phyloP scores from a whole-genome alignment of 1,140 invertebrate genomes.

The Sarcophaga bullata region DNA sequence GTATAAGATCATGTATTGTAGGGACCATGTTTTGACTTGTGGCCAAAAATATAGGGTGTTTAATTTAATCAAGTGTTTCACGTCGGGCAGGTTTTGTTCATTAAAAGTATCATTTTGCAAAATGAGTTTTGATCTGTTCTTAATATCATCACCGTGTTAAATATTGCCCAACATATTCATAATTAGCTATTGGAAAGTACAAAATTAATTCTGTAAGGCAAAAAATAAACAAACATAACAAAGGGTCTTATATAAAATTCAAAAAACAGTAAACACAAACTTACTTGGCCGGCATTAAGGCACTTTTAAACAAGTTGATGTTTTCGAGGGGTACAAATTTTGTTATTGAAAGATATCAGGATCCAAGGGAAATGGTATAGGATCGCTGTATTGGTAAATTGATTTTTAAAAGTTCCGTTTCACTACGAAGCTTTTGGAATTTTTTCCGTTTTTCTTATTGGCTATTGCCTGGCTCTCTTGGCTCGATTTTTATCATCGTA shows the following conservation, averaged over 20 bases:
- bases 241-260: too few relatives aligned
- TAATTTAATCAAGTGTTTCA: slow-evolving; percentile 94
- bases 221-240: background rate
- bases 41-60: slow-evolving; percentile 93
- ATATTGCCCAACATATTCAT: slow-evolving; percentile 96
- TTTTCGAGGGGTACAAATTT: slow-evolving; percentile 90
- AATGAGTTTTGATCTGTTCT: slow-evolving; percentile 98
- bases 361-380: slow-evolving; percentile 93
- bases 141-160: slow-evolving; percentile 99
- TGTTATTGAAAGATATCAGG: slow-evolving; percentile 88
- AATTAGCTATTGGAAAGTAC: slow-evolving; percentile 75
- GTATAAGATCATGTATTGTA: slow-evolving; percentile 95
- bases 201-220: slow-evolving; percentile 78
- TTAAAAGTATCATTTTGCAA: slow-evolving; percentile 96
- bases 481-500: slow-evolving; percentile 88
- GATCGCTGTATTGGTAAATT: slow-evolving; percentile 93
- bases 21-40: slow-evolving; percentile 93
- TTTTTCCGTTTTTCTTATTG: slow-evolving; percentile 92
- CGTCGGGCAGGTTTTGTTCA: slow-evolving; percentile 94
- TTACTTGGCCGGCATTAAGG: slow-evolving; percentile 96
- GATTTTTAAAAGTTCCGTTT: slow-evolving; percentile 85
- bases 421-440: slow-evolving; percentile 82
- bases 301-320: slow-evolving; percentile 92
- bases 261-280: background rate
- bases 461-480: slow-evolving; percentile 89